Evolutionary conservation across 2,113 vertebrate species (phyloP).

Genomic region (human): DNA sequence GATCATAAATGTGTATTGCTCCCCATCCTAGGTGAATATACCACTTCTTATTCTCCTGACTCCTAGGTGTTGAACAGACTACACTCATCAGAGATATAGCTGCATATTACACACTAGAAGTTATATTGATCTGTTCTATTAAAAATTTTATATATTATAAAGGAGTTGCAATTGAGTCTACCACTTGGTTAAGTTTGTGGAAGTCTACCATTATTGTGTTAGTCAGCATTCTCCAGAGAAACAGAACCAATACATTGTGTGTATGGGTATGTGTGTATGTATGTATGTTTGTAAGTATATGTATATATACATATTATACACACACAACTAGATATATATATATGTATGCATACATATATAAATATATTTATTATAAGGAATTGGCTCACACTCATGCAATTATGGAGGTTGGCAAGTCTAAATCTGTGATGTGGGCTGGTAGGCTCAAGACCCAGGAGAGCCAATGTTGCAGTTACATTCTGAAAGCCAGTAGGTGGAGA

Average conservation of each 20-base stretch:
- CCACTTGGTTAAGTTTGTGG: neutral
- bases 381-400: neutral
- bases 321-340: no score
- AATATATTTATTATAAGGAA: neutral
- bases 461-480: neutral
- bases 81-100: neutral
- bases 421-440: neutral
- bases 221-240: neutral
- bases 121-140: neutral
- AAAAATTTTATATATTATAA: neutral
- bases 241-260: neutral
- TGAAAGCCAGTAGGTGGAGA: neutral
- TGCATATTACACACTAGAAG: neutral
- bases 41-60: neutral
- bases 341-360: no score
- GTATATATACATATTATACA: neutral
- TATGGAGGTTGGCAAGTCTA: neutral
- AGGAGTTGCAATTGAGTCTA: neutral
- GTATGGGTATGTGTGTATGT: neutral
- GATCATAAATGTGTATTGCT: neutral
- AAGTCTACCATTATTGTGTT: neutral
- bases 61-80: neutral
- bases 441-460: neutral
- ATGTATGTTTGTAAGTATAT: neutral
- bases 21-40: neutral